Evolutionary conservation across 2,888 invertebrate genomes (phyloP).

Genomic region (Carcina quercana): DNA sequence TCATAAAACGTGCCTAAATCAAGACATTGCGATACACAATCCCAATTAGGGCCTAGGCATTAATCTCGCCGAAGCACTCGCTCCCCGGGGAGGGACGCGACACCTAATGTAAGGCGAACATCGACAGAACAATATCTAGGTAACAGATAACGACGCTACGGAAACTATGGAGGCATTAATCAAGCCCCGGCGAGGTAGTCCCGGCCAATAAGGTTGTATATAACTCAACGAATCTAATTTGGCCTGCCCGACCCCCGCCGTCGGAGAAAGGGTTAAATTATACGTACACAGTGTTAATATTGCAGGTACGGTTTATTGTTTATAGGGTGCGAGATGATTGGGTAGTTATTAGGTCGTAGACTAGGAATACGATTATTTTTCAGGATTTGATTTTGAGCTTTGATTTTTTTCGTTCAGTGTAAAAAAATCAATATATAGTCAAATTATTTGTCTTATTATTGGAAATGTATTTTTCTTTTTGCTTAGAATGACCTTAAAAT

Average conservation of each 20-base stretch:
- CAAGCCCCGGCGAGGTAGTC: slow-evolving; percentile 40
- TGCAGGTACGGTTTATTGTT: slow-evolving; percentile 6
- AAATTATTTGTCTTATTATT: no score
- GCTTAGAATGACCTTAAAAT: no score
- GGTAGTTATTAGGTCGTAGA: slow-evolving; percentile 24
- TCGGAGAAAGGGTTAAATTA: slow-evolving; percentile 15
- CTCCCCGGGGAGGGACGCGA: background rate
- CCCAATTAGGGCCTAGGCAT: no score
- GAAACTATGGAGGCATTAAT: slow-evolving; percentile 45
- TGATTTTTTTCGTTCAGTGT: no score
- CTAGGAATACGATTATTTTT: slow-evolving; percentile 23
- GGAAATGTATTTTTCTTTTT: no score
- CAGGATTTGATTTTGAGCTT: no score
- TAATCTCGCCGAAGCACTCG: no score
- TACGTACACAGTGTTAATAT: slow-evolving; percentile 18
- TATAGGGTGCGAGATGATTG: slow-evolving; percentile 5
- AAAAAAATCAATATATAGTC: no score
- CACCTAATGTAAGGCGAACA: slow-evolving; percentile 14
- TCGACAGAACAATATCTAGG: slow-evolving; percentile 13
- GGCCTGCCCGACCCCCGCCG: slow-evolving; percentile 32
- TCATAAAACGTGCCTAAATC: no score
- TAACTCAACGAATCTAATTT: slow-evolving; percentile 56
- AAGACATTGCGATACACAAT: no score
- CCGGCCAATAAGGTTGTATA: slow-evolving; percentile 46
- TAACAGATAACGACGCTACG: slow-evolving; percentile 23